Percentiles rank a stretch among this genome's conserved stretches.
Evolutionary conservation across 2,113 vertebrate species (phyloP).

Genomic region (Otocyon megalotis): DNA sequence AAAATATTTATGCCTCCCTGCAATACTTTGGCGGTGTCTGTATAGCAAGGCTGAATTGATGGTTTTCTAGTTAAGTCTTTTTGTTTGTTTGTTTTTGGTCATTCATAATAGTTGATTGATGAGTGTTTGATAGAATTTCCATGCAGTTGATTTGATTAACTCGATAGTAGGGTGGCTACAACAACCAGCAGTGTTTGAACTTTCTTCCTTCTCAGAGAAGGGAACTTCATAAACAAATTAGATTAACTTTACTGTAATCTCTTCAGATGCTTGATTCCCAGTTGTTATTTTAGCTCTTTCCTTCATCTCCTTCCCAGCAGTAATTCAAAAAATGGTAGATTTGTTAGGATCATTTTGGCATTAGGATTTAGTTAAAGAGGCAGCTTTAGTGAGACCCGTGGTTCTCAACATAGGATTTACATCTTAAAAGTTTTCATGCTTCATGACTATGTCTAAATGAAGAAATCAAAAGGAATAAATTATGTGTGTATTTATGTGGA

Average conservation of each 20-base stretch:
- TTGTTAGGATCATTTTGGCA: slow-evolving; percentile 33
- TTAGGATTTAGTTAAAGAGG: slow-evolving; percentile 29
- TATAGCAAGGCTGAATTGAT: slow-evolving; percentile 69
- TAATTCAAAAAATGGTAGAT: slow-evolving; percentile 56
- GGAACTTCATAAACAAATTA: slow-evolving; percentile 60
- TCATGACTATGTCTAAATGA: background rate
- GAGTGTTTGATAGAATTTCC: slow-evolving; percentile 57
- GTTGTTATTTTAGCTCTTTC: slow-evolving; percentile 39
- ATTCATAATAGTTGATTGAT: slow-evolving; percentile 67
- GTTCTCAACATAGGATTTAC: background rate
- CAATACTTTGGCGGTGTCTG: slow-evolving; percentile 74
- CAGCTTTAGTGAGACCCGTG: background rate
- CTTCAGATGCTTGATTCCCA: slow-evolving; percentile 55
- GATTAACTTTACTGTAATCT: slow-evolving; percentile 56
- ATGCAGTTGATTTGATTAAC: slow-evolving; percentile 61
- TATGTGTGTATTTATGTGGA: background rate
- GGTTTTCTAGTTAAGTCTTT: slow-evolving; percentile 66
- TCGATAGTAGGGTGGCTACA: slow-evolving; percentile 38
- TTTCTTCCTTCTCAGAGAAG: slow-evolving; percentile 45
- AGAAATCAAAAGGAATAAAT: slow-evolving; percentile 36
- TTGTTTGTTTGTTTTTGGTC: slow-evolving; percentile 72
- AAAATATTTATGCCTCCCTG: slow-evolving; percentile 82
- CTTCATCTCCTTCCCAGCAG: slow-evolving; percentile 36
- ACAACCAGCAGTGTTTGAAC: slow-evolving; percentile 24
- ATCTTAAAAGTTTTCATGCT: slow-evolving; percentile 41